phyloP scores from a whole-genome alignment of 1,140 invertebrate species.

The Ostrea denselamellosa region DNA sequence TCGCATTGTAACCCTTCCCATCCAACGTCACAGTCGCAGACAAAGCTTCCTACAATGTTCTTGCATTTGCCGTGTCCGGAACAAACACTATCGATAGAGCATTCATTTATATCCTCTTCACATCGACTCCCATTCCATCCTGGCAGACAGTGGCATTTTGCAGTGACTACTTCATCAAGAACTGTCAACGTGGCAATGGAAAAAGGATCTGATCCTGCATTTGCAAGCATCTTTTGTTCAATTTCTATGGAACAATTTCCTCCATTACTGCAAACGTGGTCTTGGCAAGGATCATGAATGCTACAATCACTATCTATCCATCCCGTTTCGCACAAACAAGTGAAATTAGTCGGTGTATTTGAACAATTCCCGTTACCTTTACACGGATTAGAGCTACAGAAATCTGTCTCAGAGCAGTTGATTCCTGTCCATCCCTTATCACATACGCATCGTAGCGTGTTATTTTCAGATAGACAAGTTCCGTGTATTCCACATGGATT shows the following conservation, averaged over 20 bases:
- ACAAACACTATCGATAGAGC: conserved; percentile 42
- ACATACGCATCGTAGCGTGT: not conserved
- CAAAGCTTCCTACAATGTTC: not conserved
- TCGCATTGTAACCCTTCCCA: not conserved
- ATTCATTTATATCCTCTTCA: conserved; percentile 50
- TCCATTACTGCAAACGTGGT: conserved; percentile 39
- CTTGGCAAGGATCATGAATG: not conserved
- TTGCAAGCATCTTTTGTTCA: not conserved
- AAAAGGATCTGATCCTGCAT: not conserved
- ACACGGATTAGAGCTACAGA: conserved; percentile 38
- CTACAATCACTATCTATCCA: not conserved
- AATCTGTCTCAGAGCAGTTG: conserved; percentile 2
- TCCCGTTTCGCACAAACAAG: not conserved
- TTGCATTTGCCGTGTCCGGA: not conserved
- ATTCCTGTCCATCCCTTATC: not conserved
- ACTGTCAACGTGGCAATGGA: not conserved
- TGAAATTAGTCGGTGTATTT: not conserved
- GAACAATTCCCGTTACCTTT: not conserved
- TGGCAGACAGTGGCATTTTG: conserved; percentile 38
- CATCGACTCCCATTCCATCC: conserved; percentile 49
- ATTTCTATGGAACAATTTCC: conserved; percentile 42
- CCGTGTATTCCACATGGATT: not conserved
- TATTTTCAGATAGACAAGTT: not conserved
- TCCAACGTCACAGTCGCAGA: not conserved
- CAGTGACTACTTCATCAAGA: not conserved